Evolutionary conservation across 2,888 invertebrate species (phyloP).

Genomic region (Lasioglossum lativentre): DNA sequence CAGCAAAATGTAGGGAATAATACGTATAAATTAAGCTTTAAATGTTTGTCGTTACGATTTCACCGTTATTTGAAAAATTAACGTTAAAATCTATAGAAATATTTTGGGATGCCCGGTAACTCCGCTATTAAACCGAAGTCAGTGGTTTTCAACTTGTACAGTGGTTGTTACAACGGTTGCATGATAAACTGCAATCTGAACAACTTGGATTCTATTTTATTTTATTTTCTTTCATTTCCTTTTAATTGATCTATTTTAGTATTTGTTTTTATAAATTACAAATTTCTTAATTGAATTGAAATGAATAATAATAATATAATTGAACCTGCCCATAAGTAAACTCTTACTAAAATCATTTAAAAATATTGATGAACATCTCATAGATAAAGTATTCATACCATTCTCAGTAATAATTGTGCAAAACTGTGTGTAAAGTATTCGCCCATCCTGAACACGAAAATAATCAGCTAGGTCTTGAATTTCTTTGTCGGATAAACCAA

Average conservation of each 20-base stretch:
- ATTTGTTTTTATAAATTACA: background rate
- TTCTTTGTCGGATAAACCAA: constrained; percentile 90
- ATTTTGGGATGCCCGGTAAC: background rate
- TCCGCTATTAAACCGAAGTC: background rate
- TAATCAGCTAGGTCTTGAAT: constrained; percentile 91
- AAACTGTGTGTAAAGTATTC: constrained; percentile 91
- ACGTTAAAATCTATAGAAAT: background rate
- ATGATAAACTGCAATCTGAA: background rate
- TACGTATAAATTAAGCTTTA: background rate
- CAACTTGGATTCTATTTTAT: background rate
- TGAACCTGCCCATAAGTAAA: background rate
- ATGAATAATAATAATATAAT: background rate
- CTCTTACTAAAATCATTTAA: background rate
- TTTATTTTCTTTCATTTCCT: background rate
- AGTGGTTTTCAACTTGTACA: background rate
- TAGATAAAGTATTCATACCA: constrained; percentile 83
- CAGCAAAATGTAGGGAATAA: background rate
- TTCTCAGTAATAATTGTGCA: constrained; percentile 90
- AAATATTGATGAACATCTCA: background rate
- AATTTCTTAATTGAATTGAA: background rate
- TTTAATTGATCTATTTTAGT: background rate
- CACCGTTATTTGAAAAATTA: background rate
- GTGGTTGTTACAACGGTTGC: background rate
- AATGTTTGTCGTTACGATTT: background rate
- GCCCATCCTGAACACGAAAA: constrained; percentile 92